A percentile compares a stretch with the other conserved stretches of the same genome.
Conservation (phyloP, 2,113 vertebrate genomes). For the Nerophis ophidion region DNA sequence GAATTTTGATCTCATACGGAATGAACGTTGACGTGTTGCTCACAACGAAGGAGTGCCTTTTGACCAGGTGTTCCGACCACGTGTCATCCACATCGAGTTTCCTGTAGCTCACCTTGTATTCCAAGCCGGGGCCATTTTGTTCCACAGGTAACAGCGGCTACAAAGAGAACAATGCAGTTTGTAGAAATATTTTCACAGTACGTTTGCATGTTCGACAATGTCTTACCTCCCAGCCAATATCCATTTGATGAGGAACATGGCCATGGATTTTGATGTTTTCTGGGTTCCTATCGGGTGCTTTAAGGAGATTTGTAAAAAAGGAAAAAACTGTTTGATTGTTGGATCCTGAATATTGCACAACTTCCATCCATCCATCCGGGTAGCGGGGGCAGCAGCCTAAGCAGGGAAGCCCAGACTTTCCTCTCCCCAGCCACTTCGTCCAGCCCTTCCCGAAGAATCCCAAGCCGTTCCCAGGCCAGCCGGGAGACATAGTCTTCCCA, state of each 20-base stretch:
- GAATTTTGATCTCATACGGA: slow-evolving; percentile 89
- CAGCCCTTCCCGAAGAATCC: too few relatives aligned
- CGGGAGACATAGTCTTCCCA: too few relatives aligned
- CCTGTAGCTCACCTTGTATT: slow-evolving; percentile 88
- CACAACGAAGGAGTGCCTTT: slow-evolving; percentile 76
- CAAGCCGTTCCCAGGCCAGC: too few relatives aligned
- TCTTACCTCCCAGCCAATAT: slow-evolving; percentile 91
- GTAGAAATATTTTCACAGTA: neutral
- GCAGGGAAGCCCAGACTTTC: too few relatives aligned
- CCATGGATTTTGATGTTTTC: slow-evolving; percentile 83
- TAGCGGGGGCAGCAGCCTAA: too few relatives aligned
- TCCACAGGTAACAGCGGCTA: slow-evolving; percentile 81
- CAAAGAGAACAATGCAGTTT: neutral
- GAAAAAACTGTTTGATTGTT: neutral
- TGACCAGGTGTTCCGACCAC: slow-evolving; percentile 82
- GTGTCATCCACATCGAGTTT: slow-evolving; percentile 65
- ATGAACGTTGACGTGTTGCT: slow-evolving; percentile 82
- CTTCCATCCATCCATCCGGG: too few relatives aligned
- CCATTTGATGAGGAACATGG: slow-evolving; percentile 86
- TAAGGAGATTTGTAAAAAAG: slow-evolving; percentile 39
- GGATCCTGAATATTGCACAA: neutral
- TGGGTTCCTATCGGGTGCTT: slow-evolving; percentile 92
- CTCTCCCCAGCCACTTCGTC: too few relatives aligned
- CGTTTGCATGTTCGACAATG: neutral
- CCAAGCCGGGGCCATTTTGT: slow-evolving; percentile 84